Percentiles rank a stretch among this genome's conserved stretches.
Evolutionary conservation across 2,113 vertebrate genomes (phyloP).

Genomic region (Salvelinus sp.): DNA sequence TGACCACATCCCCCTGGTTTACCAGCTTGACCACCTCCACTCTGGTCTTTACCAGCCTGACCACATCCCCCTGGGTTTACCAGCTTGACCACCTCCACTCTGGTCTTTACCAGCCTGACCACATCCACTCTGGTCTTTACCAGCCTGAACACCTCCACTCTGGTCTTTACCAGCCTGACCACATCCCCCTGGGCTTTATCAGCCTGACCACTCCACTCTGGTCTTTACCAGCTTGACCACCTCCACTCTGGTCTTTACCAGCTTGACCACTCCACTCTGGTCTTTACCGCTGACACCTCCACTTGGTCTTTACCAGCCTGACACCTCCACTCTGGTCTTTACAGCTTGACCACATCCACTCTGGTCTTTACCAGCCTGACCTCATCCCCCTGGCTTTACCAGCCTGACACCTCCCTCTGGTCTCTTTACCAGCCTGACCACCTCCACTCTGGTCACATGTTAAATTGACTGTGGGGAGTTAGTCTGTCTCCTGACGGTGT

Average conservation of each 20-base stretch:
- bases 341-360: too few species aligned
- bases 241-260: too few species aligned
- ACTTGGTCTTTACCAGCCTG: too few species aligned
- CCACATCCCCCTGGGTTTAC: background rate
- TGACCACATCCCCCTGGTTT: background rate
- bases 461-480: slow-evolving; percentile 31
- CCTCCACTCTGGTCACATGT: slow-evolving; percentile 47
- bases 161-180: slow-evolving; percentile 2
- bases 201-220: too few species aligned
- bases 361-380: too few species aligned
- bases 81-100: slow-evolving; percentile 28
- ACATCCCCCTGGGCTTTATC: too few species aligned
- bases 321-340: too few species aligned
- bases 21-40: background rate
- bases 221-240: too few species aligned
- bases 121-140: background rate
- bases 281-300: too few species aligned
- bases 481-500: slow-evolving; percentile 35
- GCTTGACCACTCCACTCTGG: too few species aligned
- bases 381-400: too few species aligned
- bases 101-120: slow-evolving; percentile 6
- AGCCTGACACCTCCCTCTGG: background rate
- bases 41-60: slow-evolving; percentile 5
- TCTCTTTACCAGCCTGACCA: slow-evolving; percentile 16
- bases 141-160: slow-evolving; percentile 34